Percentiles rank a stretch among this genome's conserved stretches.
phyloP scores from a whole-genome alignment of 2,888 invertebrate genomes.

The Brenthis daphne region DNA sequence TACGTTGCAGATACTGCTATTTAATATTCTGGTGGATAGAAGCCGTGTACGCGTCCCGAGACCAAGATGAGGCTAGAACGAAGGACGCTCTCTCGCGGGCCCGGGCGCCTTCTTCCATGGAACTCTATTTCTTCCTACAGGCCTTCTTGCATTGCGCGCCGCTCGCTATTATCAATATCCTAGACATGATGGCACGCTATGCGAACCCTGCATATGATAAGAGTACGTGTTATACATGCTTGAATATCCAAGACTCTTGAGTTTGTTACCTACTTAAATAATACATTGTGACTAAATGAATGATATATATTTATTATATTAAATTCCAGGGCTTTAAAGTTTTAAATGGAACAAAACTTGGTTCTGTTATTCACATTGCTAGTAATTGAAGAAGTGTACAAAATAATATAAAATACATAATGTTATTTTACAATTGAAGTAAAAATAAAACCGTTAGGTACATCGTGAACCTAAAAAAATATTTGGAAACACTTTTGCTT shows the following conservation, averaged over 20 bases:
- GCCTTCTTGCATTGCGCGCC: slow-evolving; percentile 90
- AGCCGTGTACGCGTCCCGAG: slow-evolving; percentile 81
- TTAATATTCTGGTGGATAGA: slow-evolving; percentile 90
- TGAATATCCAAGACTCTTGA: slow-evolving; percentile 4
- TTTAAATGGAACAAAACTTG: no score
- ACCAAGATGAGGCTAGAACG: slow-evolving; percentile 80
- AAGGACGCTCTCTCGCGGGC: slow-evolving; percentile 83
- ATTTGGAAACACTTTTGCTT: no score
- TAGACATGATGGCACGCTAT: slow-evolving; percentile 83
- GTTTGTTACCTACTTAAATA: background rate
- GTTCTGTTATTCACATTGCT: no score
- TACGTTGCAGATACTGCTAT: slow-evolving; percentile 83
- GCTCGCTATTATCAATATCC: slow-evolving; percentile 82
- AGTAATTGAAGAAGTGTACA: no score
- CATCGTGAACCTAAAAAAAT: no score
- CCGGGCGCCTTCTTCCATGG: slow-evolving; percentile 85
- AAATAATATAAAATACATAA: no score
- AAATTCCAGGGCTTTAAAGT: no score
- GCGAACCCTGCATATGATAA: slow-evolving; percentile 83
- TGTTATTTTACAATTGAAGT: no score
- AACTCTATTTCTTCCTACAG: slow-evolving; percentile 89
- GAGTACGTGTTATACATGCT: slow-evolving; percentile 67
- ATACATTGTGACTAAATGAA: no score
- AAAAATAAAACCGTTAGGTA: no score
- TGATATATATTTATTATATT: no score